These are phyloP conservation scores for Brachymystax lenok DNA, from an alignment of 2,797 vertebrate genomes.

Conservation along the genomic window DNA sequence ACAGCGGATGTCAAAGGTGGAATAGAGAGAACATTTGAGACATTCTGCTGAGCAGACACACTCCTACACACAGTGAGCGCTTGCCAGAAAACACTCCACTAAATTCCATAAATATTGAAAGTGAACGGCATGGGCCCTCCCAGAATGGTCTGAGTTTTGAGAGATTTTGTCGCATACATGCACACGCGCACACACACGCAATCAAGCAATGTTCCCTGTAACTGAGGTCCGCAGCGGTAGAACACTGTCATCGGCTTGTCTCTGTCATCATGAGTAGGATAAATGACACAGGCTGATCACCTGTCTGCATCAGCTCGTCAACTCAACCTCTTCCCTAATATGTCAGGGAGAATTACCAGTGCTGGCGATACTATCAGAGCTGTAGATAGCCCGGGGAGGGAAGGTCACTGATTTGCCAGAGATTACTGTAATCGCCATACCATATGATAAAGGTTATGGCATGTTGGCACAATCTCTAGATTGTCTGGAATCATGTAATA, in stretches of 20 bases:
- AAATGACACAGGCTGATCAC: conserved; percentile 25
- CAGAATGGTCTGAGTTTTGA: neutral
- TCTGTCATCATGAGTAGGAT: neutral
- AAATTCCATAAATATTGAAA: neutral
- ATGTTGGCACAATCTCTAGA: conserved; percentile 48
- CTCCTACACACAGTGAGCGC: conserved; percentile 21
- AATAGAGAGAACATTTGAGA: neutral
- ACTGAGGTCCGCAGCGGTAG: neutral
- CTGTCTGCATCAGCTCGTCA: conserved; percentile 35
- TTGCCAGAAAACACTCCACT: neutral
- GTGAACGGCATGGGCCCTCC: neutral
- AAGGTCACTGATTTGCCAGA: conserved; percentile 28
- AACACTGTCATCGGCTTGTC: neutral
- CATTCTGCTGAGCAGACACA: neutral
- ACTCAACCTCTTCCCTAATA: conserved; percentile 35
- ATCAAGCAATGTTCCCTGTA: neutral
- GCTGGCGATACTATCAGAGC: conserved; percentile 36
- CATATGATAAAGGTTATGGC: conserved; percentile 60
- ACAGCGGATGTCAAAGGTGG: conserved; percentile 9
- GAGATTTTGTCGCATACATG: neutral
- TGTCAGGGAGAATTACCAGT: conserved; percentile 38
- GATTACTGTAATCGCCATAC: conserved; percentile 49
- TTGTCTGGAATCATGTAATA: conserved; percentile 42
- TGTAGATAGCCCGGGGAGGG: conserved; percentile 19
- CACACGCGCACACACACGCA: neutral